These are phyloP conservation scores for Sylvia borin DNA, from an alignment of 2,797 vertebrate species.

Conservation along the genomic window DNA sequence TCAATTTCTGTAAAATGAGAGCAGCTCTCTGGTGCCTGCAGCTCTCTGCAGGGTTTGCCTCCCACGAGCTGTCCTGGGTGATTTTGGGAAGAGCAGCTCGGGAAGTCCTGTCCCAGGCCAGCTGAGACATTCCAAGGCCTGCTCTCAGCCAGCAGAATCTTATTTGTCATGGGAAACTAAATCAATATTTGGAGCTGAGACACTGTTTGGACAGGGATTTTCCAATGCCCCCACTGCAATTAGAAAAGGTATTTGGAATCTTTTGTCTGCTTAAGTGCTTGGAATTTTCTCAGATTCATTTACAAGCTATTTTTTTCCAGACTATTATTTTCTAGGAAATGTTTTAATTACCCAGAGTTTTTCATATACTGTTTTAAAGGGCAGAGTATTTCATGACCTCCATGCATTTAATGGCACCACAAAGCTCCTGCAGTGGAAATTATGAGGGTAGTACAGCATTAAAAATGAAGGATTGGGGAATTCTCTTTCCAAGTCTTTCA, in stretches of 20 bases:
- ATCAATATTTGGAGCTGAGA: slow-evolving; percentile 41
- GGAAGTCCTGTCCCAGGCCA: background rate
- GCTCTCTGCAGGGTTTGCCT: background rate
- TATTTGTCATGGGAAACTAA: background rate
- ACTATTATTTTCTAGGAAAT: background rate
- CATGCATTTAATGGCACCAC: background rate
- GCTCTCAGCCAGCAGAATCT: background rate
- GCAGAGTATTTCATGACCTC: background rate
- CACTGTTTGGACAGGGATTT: slow-evolving; percentile 44
- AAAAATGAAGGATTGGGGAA: background rate
- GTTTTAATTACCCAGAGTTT: slow-evolving; percentile 1
- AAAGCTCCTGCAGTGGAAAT: background rate
- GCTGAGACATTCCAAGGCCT: background rate
- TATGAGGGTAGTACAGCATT: background rate
- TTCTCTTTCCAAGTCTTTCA: background rate
- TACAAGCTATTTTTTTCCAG: background rate
- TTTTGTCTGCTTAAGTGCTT: background rate
- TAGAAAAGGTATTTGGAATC: slow-evolving; percentile 28
- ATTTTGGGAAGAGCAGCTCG: background rate
- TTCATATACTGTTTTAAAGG: background rate
- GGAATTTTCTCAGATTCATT: slow-evolving; percentile 20
- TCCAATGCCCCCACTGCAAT: slow-evolving; percentile 2
- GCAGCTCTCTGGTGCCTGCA: background rate
- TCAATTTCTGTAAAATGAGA: background rate
- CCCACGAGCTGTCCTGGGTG: background rate